These are phyloP conservation scores for Alca torda DNA, from an alignment of 2,797 vertebrate species.

Conservation along the genomic window DNA sequence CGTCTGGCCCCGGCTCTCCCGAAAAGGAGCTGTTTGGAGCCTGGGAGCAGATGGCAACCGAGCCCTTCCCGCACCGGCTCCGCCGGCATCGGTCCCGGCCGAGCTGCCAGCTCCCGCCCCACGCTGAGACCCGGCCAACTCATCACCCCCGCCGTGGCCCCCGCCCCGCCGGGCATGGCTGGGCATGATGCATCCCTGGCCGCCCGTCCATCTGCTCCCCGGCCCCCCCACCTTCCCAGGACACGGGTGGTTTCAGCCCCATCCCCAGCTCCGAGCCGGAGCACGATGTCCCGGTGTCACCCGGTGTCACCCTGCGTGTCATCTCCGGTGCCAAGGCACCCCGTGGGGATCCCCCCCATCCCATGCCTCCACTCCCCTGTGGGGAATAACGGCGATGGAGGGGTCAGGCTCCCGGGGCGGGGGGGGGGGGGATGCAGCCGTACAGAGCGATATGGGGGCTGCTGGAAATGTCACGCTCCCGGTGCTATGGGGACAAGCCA, in stretches of 20 bases:
- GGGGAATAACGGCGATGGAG: fast-evolving
- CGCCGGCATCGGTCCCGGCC: neutral
- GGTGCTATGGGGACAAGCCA: fast-evolving
- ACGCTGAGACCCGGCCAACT: neutral
- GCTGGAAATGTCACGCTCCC: neutral
- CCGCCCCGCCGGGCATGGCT: neutral
- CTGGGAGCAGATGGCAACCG: constrained; percentile 47
- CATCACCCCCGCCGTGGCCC: neutral
- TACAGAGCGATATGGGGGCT: fast-evolving
- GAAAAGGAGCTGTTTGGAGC: neutral
- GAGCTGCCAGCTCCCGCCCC: neutral
- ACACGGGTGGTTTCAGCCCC: neutral
- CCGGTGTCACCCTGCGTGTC: fast-evolving
- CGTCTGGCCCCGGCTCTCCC: neutral
- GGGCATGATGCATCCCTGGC: neutral
- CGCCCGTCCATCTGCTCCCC: neutral
- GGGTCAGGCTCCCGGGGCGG: neutral
- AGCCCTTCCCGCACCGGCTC: neutral
- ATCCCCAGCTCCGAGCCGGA: neutral
- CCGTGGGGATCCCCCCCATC: neutral
- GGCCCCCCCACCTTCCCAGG: neutral
- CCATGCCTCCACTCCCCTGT: neutral
- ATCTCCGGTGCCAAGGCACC: neutral
- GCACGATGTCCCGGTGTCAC: neutral
- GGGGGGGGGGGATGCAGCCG: neutral